These are phyloP conservation scores for Leptestheria dahalacensis DNA, from an alignment of 1,140 invertebrate species.

Conservation along the genomic window DNA sequence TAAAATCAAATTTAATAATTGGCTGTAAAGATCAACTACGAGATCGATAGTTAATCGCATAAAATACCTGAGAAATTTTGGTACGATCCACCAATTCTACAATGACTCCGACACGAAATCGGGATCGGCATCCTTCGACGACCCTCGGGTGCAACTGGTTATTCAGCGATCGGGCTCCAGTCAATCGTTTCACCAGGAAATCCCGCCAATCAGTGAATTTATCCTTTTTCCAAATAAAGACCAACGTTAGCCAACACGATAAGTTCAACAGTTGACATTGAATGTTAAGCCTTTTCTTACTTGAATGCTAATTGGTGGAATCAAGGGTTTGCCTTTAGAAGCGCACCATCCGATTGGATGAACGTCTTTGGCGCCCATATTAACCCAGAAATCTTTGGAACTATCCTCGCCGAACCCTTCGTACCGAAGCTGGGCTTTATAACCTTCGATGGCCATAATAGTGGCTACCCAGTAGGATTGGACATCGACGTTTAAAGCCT, in stretches of 20 bases:
- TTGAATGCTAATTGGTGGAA: constrained; percentile 62
- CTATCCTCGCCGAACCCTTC: constrained; percentile 81
- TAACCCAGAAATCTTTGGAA: constrained; percentile 89
- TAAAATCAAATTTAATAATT: too few species aligned
- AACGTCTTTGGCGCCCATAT: constrained; percentile 78
- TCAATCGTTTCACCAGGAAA: constrained; percentile 75
- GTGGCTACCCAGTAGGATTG: constrained; percentile 85
- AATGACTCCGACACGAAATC: background rate
- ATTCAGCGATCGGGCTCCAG: constrained; percentile 80
- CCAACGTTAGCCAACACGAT: background rate
- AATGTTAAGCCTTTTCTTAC: background rate
- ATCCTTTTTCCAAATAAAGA: constrained; percentile 36
- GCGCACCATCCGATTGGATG: constrained; percentile 96
- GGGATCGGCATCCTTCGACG: background rate
- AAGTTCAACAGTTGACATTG: background rate
- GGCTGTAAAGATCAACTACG: too few species aligned
- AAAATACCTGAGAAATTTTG: constrained; percentile 1
- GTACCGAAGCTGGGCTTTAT: constrained; percentile 80
- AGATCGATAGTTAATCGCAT: too few species aligned
- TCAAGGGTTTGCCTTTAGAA: constrained; percentile 79
- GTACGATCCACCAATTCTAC: constrained; percentile 5
- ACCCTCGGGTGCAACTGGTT: constrained; percentile 63
- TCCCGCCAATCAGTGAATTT: constrained; percentile 93
- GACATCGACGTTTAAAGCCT: constrained; percentile 20
- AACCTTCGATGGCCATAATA: constrained; percentile 73